These are phyloP conservation scores for Drosophila siamana DNA, from an alignment of 2,888 invertebrate genomes.

Conservation along the genomic window DNA sequence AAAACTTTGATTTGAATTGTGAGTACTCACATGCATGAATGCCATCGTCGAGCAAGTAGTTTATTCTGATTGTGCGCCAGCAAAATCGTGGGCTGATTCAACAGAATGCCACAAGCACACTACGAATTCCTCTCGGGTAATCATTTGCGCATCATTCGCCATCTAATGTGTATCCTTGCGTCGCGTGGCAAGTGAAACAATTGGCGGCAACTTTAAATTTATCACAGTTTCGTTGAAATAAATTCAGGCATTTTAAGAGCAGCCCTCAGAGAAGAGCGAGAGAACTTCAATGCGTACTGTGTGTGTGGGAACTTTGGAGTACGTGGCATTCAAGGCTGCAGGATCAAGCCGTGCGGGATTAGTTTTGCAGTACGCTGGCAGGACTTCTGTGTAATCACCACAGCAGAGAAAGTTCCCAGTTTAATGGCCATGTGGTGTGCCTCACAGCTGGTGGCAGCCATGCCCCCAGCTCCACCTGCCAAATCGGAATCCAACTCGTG, in stretches of 20 bases:
- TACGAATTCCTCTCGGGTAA: neutral
- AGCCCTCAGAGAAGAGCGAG: slow-evolving; percentile 6
- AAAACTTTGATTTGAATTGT: slow-evolving; percentile 73
- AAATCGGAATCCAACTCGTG: neutral
- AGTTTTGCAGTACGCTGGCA: slow-evolving; percentile 10
- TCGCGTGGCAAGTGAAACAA: neutral
- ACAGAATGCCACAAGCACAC: neutral
- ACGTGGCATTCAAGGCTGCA: slow-evolving; percentile 26
- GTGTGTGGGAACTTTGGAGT: slow-evolving; percentile 18
- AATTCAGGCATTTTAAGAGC: slow-evolving; percentile 14
- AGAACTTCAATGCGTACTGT: slow-evolving; percentile 2
- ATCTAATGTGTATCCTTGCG: neutral
- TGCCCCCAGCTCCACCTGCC: slow-evolving; percentile 1
- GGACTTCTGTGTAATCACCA: slow-evolving; percentile 27
- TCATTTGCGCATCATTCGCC: neutral
- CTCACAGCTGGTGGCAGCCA: slow-evolving; percentile 15
- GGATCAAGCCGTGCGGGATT: slow-evolving; percentile 21
- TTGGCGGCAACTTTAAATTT: slow-evolving; percentile 10
- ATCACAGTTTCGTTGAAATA: slow-evolving; percentile 6
- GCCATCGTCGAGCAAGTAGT: slow-evolving; percentile 24
- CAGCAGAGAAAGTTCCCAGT: slow-evolving; percentile 22
- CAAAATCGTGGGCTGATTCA: neutral
- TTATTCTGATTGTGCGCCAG: slow-evolving; percentile 32
- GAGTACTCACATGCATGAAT: slow-evolving; percentile 8
- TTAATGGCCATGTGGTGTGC: slow-evolving; percentile 40